Base-by-base conservation (phyloP, 2,113 vertebrate species). In the Chamaea fasciata region DNA sequence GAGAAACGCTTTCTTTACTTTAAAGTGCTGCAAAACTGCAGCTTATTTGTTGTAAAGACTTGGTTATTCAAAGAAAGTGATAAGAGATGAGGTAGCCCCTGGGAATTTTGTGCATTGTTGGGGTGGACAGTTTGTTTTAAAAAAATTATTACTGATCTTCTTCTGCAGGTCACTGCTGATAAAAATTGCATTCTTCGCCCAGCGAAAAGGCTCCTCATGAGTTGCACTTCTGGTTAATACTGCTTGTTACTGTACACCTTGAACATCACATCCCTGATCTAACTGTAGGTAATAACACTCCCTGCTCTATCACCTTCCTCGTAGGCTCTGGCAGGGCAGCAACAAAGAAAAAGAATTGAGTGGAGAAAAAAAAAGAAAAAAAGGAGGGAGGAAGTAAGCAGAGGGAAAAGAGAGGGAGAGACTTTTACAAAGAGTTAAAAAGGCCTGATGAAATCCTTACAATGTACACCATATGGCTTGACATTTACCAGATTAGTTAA, bases 401-500 rank as follows among this genome's bases (percentile, higher is more conserved):
- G 13, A 41, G 71, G 64, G 84, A 88, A 84, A 89, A 85, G 37
- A 92, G 73, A 87, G 44, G 37, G 95, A 87, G 89, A 92, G 89
- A 90, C 80, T 97, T 98, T 97, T 94, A 59, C 90, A 97, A 97
- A 97, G 97, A 97, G 97, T 98, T 98, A 98, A 98, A 98, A 97
- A 97, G 96, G 90, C 91, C 93, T 95, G 95, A 96, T 97, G 96
- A 98, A 98, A 98, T 98, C 97, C 95, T 85, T 97, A 95, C 98
- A 98, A 98, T 97, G 95, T 98, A 94, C 96, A 98, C 98, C 98
- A 98, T 98, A 98, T 98, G 98, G 97, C 95, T 97, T 98, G 98
- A 98, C 98, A 96, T 98, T 98, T 98, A 98, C 98, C 98, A 98
- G 98, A 98, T 98, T 98, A 98, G 97, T 98, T 98, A 97, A 98